phyloP scores from a whole-genome alignment of 2,797 vertebrate genomes.

The Eulemur mongoz region DNA sequence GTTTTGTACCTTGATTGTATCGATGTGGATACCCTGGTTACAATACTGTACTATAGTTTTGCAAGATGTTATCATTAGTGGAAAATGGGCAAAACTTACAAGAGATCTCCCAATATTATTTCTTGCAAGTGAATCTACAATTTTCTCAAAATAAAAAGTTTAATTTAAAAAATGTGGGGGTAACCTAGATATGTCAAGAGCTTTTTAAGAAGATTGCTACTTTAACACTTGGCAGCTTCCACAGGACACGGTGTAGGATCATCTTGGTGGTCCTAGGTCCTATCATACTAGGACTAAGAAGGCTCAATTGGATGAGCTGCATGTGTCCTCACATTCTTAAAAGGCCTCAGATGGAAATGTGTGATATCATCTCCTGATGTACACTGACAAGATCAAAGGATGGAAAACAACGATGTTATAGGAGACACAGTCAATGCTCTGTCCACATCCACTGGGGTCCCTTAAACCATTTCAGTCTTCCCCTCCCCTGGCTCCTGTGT shows the following conservation, averaged over 20 bases:
- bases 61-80: not conserved
- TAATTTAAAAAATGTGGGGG: not conserved
- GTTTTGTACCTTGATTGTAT: not conserved
- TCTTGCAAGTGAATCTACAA: not conserved
- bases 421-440: not conserved
- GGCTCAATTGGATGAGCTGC: not conserved
- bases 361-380: not conserved
- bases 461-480: not conserved
- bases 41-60: not conserved
- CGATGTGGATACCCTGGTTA: not conserved
- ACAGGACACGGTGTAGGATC: not conserved
- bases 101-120: not conserved
- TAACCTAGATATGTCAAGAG: not conserved
- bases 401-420: not conserved
- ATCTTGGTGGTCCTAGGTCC: not conserved
- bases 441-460: not conserved
- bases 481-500: not conserved
- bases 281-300: not conserved
- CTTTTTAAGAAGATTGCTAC: not conserved
- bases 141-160: not conserved
- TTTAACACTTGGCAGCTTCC: not conserved
- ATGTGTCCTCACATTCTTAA: not conserved
- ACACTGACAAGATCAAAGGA: not conserved
- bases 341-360: not conserved
- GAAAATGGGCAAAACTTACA: not conserved